A percentile compares a stretch with the other conserved stretches of the same genome.
Evolutionary conservation across 1,140 invertebrate genomes (phyloP).

Genomic region (Trichonephila clavata): DNA sequence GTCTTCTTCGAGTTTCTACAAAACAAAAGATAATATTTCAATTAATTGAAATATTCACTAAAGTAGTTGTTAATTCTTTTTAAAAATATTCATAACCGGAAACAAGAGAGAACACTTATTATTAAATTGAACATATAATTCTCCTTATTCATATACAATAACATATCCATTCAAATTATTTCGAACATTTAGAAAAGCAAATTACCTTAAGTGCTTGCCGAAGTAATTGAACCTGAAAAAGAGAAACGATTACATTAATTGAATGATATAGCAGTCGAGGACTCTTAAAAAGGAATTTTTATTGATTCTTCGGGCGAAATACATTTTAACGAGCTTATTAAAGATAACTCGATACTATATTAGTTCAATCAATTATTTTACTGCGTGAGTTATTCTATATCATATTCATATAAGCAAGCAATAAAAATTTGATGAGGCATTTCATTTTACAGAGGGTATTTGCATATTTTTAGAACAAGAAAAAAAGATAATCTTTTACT

Average conservation of each 20-base stretch:
- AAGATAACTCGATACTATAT: too few relatives aligned
- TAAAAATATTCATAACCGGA: not conserved
- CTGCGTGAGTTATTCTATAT: too few relatives aligned
- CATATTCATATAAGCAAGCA: too few relatives aligned
- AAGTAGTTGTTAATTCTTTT: not conserved
- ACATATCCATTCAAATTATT: not conserved
- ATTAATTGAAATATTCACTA: not conserved
- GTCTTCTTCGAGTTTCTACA: slow-evolving; percentile 89
- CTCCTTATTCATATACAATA: not conserved
- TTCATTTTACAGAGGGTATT: too few relatives aligned
- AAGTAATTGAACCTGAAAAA: slow-evolving; percentile 75
- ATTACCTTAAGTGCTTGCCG: slow-evolving; percentile 79
- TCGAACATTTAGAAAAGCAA: not conserved
- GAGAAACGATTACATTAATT: not conserved
- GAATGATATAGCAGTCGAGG: too few relatives aligned
- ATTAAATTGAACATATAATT: not conserved
- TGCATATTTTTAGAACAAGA: too few relatives aligned
- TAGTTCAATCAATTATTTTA: too few relatives aligned
- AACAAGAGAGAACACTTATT: not conserved
- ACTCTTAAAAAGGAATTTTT: too few relatives aligned
- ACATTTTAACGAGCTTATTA: too few relatives aligned
- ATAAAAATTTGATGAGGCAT: too few relatives aligned
- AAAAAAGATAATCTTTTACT: too few relatives aligned
- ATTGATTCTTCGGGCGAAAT: too few relatives aligned
- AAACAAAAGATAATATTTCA: not conserved